Evolutionary conservation across 2,113 vertebrate genomes (phyloP).

Genomic region (Anser cygnoides): DNA sequence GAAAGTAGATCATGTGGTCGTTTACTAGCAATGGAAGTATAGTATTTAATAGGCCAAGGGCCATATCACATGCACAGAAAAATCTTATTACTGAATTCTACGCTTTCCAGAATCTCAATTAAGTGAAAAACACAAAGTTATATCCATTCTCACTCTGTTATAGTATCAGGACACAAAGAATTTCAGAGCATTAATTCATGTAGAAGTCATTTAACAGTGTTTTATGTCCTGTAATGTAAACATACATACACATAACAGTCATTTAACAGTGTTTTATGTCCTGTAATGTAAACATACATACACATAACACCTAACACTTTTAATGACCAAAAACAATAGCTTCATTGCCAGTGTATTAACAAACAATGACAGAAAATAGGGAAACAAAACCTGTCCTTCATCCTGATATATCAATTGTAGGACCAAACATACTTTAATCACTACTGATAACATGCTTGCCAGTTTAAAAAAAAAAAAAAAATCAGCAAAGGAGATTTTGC

Average conservation of each 20-base stretch:
- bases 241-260: not conserved
- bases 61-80: not conserved
- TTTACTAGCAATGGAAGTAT: not conserved
- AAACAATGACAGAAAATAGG: not conserved
- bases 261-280: not conserved
- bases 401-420: not conserved
- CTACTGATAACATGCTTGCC: not conserved
- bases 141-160: not conserved
- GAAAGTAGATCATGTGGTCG: not conserved
- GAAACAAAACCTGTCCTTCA: not conserved
- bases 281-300: not conserved
- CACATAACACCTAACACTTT: not conserved
- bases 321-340: not conserved
- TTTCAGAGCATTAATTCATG: not conserved
- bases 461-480: not conserved
- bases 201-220: not conserved
- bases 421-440: not conserved
- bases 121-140: not conserved
- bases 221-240: not conserved
- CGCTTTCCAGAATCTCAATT: not conserved
- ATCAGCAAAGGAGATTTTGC: not conserved
- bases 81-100: not conserved
- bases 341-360: not conserved
- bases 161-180: not conserved
- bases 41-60: not conserved